Conservation (phyloP, 2,797 vertebrate genomes). For the Oryzias sinensis region DNA sequence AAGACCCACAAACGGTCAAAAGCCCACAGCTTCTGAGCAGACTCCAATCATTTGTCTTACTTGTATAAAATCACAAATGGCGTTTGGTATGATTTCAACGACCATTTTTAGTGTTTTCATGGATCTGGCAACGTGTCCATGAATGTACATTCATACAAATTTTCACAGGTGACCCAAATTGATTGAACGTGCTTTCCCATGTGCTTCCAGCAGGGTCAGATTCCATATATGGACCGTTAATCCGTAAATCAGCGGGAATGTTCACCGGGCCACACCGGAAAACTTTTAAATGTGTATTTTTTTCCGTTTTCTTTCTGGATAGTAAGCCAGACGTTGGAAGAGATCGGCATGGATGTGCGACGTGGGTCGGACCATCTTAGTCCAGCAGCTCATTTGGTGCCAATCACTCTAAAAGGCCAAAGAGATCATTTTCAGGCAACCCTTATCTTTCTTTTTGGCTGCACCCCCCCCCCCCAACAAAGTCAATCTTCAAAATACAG, state of each 20-base stretch:
- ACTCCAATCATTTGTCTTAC: slow-evolving; percentile 4
- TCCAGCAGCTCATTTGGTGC: slow-evolving; percentile 48
- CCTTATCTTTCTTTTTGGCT: slow-evolving; percentile 42
- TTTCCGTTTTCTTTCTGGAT: slow-evolving; percentile 19
- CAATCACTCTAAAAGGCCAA: slow-evolving; percentile 67
- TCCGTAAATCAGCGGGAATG: slow-evolving; percentile 56
- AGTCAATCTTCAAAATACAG: slow-evolving; percentile 39
- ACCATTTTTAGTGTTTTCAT: slow-evolving; percentile 23
- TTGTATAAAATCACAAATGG: slow-evolving; percentile 26
- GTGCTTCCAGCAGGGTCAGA: slow-evolving; percentile 25
- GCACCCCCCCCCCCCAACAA: slow-evolving; percentile 24
- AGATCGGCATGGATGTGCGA: slow-evolving; percentile 39
- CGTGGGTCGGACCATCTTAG: slow-evolving; percentile 25
- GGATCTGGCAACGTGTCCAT: slow-evolving; percentile 40
- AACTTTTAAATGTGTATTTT: slow-evolving; percentile 29
- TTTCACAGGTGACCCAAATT: slow-evolving; percentile 42
- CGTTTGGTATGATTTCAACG: slow-evolving; percentile 23
- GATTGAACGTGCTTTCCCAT: slow-evolving; percentile 49
- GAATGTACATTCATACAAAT: slow-evolving; percentile 72
- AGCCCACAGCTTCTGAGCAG: slow-evolving; percentile 30
- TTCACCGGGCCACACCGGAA: slow-evolving; percentile 55
- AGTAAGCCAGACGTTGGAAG: slow-evolving; percentile 33
- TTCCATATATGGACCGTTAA: slow-evolving; percentile 33
- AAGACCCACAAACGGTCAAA: slow-evolving; percentile 29
- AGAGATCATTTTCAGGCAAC: slow-evolving; percentile 72